These are phyloP conservation scores for Pogoniulus pusillus DNA, from an alignment of 2,797 vertebrate species.

Conservation along the genomic window DNA sequence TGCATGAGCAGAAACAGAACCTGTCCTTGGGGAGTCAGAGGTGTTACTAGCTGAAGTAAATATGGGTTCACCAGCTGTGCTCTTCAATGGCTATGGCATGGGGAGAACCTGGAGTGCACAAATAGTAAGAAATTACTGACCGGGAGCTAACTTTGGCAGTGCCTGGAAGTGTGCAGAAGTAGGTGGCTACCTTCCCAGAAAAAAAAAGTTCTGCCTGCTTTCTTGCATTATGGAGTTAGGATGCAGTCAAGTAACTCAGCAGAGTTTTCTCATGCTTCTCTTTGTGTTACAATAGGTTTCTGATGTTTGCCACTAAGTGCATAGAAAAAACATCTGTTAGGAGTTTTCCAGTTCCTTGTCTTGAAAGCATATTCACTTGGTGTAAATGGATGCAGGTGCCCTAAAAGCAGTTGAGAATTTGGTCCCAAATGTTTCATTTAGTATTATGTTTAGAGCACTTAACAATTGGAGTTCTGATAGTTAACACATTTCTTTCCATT, in stretches of 20 bases:
- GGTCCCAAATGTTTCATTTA: slow-evolving; percentile 22
- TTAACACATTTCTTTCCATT: slow-evolving; percentile 9
- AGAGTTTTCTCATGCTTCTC: neutral
- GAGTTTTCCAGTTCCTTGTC: neutral
- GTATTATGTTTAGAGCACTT: neutral
- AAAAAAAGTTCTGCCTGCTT: neutral
- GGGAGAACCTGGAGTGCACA: neutral
- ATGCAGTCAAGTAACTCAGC: neutral
- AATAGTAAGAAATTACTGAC: too few species aligned
- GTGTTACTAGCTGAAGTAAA: neutral
- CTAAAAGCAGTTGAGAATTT: slow-evolving; percentile 4
- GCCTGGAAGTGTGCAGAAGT: neutral
- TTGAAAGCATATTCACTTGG: neutral
- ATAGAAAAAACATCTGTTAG: neutral
- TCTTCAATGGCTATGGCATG: neutral
- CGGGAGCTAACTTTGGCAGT: neutral
- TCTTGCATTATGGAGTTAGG: neutral
- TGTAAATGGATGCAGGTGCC: neutral
- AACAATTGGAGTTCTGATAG: neutral
- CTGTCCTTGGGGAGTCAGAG: rapidly evolving
- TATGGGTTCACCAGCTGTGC: neutral
- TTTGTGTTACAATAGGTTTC: neutral
- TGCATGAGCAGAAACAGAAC: neutral
- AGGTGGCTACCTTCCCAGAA: neutral
- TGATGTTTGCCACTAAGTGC: neutral